Evolutionary conservation across 2,113 vertebrate genomes (phyloP), one percentile per base, ranked within the genome.

Genomic region (Triplophysa dalaica): DNA sequence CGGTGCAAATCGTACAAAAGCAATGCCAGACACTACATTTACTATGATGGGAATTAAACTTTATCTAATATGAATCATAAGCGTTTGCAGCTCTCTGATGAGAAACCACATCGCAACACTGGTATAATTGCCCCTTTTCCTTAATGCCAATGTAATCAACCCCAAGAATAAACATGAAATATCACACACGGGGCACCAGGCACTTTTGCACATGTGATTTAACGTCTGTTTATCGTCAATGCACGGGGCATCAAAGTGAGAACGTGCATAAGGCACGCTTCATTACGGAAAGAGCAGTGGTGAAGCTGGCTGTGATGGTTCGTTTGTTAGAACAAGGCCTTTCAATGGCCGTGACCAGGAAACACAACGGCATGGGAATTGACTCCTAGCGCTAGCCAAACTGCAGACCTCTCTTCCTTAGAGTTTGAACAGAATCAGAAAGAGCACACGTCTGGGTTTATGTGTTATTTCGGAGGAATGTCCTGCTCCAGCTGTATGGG

Each of bases 141-240:
- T 54, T 16, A 41, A 50, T 61, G 80, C 70, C 50, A 75, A 68
- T n/a, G 64, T 26, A 79, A 84, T 78, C 80, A 79, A 50, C 56
- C 60, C 63, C 48, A 54, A 54, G 70, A 56, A 11, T 60, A 79
- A 79, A 76, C 65, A 58, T 61, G 45, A 60, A 56, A 66, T 77
- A 64, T 81, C 38, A 45, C 76, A 64, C 58, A 75, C 56, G 64
- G 66, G 41, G 70, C 8, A 64, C 43, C 75, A 78, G 80, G 68
- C 69, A 70, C 79, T 68, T 81, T 54, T 70, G 22, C 19, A 52
- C 75, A 66, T 58, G 65, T 56, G 70, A 8, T 73, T 26, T 77
- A 7, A 82, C 54, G 62, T 79, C n/a, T 21, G 84, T 81, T 83
- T 85, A 83, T 85, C 81, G 81, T 85, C 78, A 81, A 81, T 79